Evolutionary conservation across 2,888 invertebrate species (phyloP), one percentile per base, ranked within the genome.

Genomic region (Caenorhabditis virilis): DNA sequence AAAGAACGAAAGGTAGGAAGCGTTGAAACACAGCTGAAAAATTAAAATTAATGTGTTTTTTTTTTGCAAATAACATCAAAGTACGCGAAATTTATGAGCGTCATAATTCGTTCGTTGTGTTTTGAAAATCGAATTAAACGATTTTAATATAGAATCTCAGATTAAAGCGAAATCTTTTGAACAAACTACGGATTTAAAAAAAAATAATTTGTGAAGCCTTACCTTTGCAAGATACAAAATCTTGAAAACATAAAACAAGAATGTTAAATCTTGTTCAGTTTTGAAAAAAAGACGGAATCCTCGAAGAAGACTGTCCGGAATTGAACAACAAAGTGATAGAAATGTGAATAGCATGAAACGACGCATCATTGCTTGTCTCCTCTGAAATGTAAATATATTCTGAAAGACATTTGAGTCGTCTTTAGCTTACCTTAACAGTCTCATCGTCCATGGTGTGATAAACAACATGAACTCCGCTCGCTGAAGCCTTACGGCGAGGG

Each of bases 21-120:
- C 69, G 57, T 78, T 77, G 72, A 80, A 78, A 9, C 76, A 74
- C 43, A 78, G 76, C 79, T 79, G 68, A 39, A 77, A 66, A 23
- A 23, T 18, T 3, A 39, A 39, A 20, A 16, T 47, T 47, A n/a
- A n/a, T 23, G 7, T 9, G n/a, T 27, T 13, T 48, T 30, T 35
- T 48, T 20, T 23, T 48, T 15, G 16, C n/a, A n/a, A n/a, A n/a
- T n/a, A n/a, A n/a, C n/a, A n/a, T n/a, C n/a, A n/a, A n/a, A n/a
- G n/a, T n/a, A n/a, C n/a, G n/a, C n/a, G n/a, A n/a, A n/a, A n/a
- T n/a, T n/a, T n/a, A n/a, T n/a, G n/a, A n/a, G n/a, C n/a, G n/a
- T n/a, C n/a, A n/a, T n/a, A n/a, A n/a, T n/a, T n/a, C n/a, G n/a
- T n/a, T n/a, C n/a, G n/a, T n/a, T n/a, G n/a, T n/a, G n/a, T n/a